Evolutionary conservation across 2,113 vertebrate species (phyloP).

Genomic region (Platichthys stellatus): DNA sequence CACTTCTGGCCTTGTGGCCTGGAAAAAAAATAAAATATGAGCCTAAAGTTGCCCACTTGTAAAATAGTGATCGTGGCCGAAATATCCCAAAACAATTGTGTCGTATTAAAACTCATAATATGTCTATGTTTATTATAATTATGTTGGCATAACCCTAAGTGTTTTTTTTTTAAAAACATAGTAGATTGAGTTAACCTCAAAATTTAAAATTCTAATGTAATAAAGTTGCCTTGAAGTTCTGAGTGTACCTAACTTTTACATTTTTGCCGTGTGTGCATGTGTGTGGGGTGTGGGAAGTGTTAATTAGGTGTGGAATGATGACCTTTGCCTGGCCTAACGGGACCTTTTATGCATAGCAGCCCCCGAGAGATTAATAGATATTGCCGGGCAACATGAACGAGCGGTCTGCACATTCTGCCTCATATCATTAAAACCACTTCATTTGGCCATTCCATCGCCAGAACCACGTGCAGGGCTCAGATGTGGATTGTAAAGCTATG

Average conservation of each 20-base stretch:
- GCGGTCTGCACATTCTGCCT: slow-evolving; percentile 65
- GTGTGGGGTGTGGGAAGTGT: slow-evolving; percentile 43
- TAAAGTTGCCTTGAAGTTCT: not conserved
- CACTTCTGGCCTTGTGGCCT: no score
- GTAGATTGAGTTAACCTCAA: no score
- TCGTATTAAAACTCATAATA: no score
- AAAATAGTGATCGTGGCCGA: no score
- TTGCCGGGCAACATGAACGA: slow-evolving; percentile 68
- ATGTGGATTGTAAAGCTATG: slow-evolving; percentile 22
- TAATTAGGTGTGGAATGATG: slow-evolving; percentile 75
- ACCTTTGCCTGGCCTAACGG: slow-evolving; percentile 67
- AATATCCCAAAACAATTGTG: no score
- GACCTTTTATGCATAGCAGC: slow-evolving; percentile 63
- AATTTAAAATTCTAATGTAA: not conserved
- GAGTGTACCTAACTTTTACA: not conserved
- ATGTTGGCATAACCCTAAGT: no score
- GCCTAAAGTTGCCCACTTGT: no score
- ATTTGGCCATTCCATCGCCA: slow-evolving; percentile 31
- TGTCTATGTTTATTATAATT: no score
- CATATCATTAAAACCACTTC: slow-evolving; percentile 65
- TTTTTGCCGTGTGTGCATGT: not conserved
- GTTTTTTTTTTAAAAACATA: no score
- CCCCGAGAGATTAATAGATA: slow-evolving; percentile 67
- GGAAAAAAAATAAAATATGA: no score
- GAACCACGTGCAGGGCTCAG: slow-evolving; percentile 25